Percentiles rank a stretch among this genome's conserved stretches.
Conservation (phyloP, 2,113 vertebrate species). For the Amazona guildingii region DNA sequence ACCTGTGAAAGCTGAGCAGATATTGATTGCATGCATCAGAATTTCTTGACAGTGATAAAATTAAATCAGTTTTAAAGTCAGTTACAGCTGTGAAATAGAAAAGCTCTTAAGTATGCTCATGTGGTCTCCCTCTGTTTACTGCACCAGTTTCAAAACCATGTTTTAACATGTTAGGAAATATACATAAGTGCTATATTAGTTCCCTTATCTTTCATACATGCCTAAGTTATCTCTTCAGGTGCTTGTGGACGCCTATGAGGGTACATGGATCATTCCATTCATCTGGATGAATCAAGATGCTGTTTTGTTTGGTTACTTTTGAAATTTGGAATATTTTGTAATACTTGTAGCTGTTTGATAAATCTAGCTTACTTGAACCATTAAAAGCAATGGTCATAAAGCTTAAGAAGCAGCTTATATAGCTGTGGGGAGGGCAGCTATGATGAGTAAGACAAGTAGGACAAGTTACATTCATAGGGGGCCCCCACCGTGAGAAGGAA, state of each 20-base stretch:
- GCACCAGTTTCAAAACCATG: background rate
- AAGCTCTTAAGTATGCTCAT: background rate
- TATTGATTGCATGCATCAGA: background rate
- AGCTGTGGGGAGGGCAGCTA: background rate
- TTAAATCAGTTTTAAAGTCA: background rate
- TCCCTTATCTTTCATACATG: background rate
- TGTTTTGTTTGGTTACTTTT: background rate
- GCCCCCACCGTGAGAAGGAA: background rate
- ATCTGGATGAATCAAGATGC: background rate
- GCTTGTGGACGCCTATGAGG: background rate
- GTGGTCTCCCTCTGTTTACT: background rate
- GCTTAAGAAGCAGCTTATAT: background rate
- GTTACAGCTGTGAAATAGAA: background rate
- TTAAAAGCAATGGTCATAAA: background rate
- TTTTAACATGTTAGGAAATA: background rate
- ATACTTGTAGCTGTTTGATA: background rate
- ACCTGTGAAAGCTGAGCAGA: background rate
- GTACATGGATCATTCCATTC: background rate
- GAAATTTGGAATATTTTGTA: background rate
- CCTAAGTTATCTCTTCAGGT: background rate
- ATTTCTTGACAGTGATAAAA: background rate
- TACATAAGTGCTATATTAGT: background rate
- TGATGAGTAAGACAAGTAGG: background rate
- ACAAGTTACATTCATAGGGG: background rate
- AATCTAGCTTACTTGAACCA: background rate